Evolutionary conservation across 1,140 invertebrate genomes (phyloP).

Genomic region (Apolygus lucorum): DNA sequence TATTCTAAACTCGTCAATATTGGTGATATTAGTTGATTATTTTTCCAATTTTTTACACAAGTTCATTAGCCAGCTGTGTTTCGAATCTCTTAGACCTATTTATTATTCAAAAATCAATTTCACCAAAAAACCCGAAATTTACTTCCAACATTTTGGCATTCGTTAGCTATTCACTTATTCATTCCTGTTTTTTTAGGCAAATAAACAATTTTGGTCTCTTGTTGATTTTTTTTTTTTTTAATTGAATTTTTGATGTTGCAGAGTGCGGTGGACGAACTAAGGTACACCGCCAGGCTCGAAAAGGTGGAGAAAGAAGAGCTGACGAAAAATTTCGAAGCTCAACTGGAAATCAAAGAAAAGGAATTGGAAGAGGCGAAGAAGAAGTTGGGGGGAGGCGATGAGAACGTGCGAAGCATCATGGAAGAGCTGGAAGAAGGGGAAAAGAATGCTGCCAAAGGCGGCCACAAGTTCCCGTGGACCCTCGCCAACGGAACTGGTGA

Average conservation of each 20-base stretch:
- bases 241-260: conserved; percentile 15
- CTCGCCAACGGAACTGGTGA: not conserved
- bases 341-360: conserved; percentile 24
- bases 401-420: conserved; percentile 9
- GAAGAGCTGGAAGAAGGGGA: conserved; percentile 24
- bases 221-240: no score
- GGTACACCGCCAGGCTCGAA: conserved; percentile 9
- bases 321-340: conserved; percentile 4
- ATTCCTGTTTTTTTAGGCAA: no score
- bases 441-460: not conserved
- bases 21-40: no score
- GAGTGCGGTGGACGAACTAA: conserved; percentile 25
- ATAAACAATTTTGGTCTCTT: no score
- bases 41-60: no score
- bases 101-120: no score
- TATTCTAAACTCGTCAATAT: no score
- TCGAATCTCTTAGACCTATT: no score
- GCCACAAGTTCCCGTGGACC: not conserved
- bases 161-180: no score
- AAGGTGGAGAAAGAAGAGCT: conserved; percentile 21
- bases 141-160: no score
- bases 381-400: conserved; percentile 4
- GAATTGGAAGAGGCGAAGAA: conserved; percentile 18
- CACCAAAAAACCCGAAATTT: no score
- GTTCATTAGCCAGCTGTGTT: no score